Percentiles rank a stretch among this genome's conserved stretches.
These are phyloP conservation scores for Eleginops maclovinus DNA, from an alignment of 2,113 vertebrate species.

Conservation along the genomic window DNA sequence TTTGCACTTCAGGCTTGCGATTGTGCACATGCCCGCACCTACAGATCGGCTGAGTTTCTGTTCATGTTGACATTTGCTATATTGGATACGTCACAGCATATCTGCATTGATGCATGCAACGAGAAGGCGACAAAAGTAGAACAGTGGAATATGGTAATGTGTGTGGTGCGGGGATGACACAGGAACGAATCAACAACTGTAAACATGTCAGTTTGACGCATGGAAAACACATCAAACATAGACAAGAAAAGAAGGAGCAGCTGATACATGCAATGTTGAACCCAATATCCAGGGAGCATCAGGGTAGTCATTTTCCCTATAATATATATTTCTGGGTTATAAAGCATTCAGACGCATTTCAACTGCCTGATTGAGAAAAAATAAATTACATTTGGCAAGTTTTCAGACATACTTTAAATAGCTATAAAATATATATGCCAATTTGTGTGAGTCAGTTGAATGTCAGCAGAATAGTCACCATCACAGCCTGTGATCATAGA, in stretches of 20 bases:
- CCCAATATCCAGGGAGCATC: neutral
- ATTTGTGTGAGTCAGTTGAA: slow-evolving; percentile 56
- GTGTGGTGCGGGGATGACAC: slow-evolving; percentile 25
- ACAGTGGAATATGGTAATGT: slow-evolving; percentile 32
- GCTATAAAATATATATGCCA: slow-evolving; percentile 47
- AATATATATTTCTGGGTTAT: slow-evolving; percentile 6
- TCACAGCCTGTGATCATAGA: slow-evolving; percentile 41
- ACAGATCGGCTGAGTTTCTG: slow-evolving; percentile 27
- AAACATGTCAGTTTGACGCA: slow-evolving; percentile 27
- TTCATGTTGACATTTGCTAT: slow-evolving; percentile 53
- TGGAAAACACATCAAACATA: slow-evolving; percentile 19
- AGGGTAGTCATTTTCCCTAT: neutral
- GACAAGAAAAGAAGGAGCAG: slow-evolving; percentile 14
- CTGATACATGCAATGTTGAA: neutral
- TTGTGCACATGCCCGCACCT: slow-evolving; percentile 1
- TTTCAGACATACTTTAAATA: slow-evolving; percentile 55
- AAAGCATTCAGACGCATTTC: slow-evolving; percentile 24
- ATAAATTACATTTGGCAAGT: slow-evolving; percentile 34
- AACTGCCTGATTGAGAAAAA: slow-evolving; percentile 5
- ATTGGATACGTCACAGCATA: slow-evolving; percentile 46
- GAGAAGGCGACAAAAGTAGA: slow-evolving; percentile 52
- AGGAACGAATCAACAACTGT: slow-evolving; percentile 31
- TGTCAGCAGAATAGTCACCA: slow-evolving; percentile 35
- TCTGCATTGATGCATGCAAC: slow-evolving; percentile 32
- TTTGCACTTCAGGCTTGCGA: slow-evolving; percentile 4